Percentiles rank a stretch among this genome's conserved stretches.
Conservation (phyloP, 1,140 invertebrate species). For the Bombus haemorrhoidalis region DNA sequence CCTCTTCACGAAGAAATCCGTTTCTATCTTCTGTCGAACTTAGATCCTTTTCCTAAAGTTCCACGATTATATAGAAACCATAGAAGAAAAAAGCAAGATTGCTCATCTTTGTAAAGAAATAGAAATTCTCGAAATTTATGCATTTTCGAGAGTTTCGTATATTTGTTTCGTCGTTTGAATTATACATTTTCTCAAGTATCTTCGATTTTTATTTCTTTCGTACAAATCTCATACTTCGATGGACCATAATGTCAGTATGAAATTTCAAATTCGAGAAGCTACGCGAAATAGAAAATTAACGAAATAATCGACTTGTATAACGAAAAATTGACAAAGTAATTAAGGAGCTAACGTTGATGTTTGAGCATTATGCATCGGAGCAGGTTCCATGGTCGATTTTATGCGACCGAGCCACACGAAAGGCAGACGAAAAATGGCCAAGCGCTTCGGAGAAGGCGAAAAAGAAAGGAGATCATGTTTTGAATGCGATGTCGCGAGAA, state of each 20-base stretch:
- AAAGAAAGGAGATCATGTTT: slow-evolving; percentile 62
- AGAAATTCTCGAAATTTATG: not conserved
- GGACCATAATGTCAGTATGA: not conserved
- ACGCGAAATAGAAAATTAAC: no score
- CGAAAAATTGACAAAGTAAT: not conserved
- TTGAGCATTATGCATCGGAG: not conserved
- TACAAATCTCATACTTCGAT: not conserved
- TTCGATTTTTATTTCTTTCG: no score
- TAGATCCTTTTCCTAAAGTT: not conserved
- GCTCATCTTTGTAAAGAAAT: not conserved
- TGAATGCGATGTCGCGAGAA: slow-evolving; percentile 54
- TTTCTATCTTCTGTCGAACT: not conserved
- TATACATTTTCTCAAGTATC: no score
- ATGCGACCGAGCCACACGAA: not conserved
- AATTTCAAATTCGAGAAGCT: not conserved
- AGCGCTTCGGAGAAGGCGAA: slow-evolving; percentile 1
- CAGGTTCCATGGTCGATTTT: not conserved
- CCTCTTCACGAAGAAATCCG: not conserved
- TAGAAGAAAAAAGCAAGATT: not conserved
- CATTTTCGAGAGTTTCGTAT: not conserved
- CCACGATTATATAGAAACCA: not conserved
- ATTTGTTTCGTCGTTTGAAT: no score
- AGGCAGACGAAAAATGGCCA: not conserved
- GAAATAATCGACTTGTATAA: not conserved
- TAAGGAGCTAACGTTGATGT: not conserved